phyloP scores from a whole-genome alignment of 1,140 invertebrate genomes.

The Pseudomyrmex concolor region DNA sequence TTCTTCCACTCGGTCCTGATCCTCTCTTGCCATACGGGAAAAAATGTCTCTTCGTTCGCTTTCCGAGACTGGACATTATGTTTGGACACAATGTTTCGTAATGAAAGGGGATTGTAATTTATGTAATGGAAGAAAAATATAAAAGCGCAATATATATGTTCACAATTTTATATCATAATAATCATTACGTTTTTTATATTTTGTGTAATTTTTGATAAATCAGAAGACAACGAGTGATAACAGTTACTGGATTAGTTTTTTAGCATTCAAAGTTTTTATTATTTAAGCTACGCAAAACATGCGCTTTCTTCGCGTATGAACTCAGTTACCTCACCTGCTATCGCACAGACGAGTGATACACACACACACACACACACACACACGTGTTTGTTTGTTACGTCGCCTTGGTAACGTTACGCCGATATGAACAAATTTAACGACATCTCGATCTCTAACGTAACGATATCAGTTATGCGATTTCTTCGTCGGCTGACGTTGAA shows the following conservation, averaged over 20 bases:
- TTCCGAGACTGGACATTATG: background rate
- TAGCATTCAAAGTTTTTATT: background rate
- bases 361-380: no score
- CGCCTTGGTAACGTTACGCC: background rate
- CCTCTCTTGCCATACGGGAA: constrained; percentile 8
- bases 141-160: background rate
- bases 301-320: constrained; percentile 3
- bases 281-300: constrained; percentile 16
- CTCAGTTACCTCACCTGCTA: background rate
- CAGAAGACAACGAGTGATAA: no score
- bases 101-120: background rate
- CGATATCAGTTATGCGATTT: constrained; percentile 68
- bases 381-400: no score
- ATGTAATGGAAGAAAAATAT: background rate
- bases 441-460: constrained; percentile 7
- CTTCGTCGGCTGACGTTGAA: constrained; percentile 63
- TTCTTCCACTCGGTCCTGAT: constrained; percentile 31
- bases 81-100: background rate
- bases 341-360: background rate
- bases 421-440: constrained; percentile 34
- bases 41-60: constrained; percentile 11
- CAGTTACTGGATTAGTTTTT: background rate
- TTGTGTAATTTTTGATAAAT: background rate
- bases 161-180: background rate
- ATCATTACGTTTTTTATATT: background rate